Base-by-base conservation (phyloP, 2,888 invertebrate genomes). In the Drosophila greeni region DNA sequence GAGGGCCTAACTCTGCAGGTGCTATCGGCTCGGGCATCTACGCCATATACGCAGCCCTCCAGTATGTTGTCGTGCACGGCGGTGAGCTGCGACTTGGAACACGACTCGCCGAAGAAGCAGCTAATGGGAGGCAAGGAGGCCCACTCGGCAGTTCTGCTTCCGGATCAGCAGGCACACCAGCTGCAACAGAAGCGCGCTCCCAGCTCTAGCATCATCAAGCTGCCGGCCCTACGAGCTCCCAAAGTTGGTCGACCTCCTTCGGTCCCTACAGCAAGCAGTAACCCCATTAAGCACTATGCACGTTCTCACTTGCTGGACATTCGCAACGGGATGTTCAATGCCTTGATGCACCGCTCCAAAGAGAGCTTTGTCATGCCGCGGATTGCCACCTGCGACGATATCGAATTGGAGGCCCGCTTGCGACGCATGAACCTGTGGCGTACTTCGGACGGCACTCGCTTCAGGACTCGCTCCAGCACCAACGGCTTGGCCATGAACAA, bases 1-100 rank as follows among this genome's bases (percentile, higher is more conserved):
- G 87, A 86, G n/a, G 68, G 70, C 2, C 66, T 86, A 7, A 54
- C 85, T 5, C 54, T 87, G 40, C 86, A 87, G 39, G 81, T 85
- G 49, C 65, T 87, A 3, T 86, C 87, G 1, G 84, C 85, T 7
- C 79, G 87, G 1, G 87, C 87, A 1, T 87, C 87, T 1, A 87
- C 87, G 3, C 87, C 87, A 1, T 86, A 85, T 34, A 87, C 86
- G 0, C 76, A 79, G 26, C 79, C 85, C n/a, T 65, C 55, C 1
- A 75, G 60, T 18, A 73, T 79, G 18, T 55, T 85, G 48, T 86
- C 85, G 7, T 84, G 80, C 64, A 84, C 83, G 1, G 75, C 75
- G 5, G 80, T 74, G 5, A 86, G 80, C 62, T 85, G 85, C 57
- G 87, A 86, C 37, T 60, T 87, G 57, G 84, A 78, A 4, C 60